phyloP scores from a whole-genome alignment of 2,888 invertebrate genomes.

The Punctoribates punctum region DNA sequence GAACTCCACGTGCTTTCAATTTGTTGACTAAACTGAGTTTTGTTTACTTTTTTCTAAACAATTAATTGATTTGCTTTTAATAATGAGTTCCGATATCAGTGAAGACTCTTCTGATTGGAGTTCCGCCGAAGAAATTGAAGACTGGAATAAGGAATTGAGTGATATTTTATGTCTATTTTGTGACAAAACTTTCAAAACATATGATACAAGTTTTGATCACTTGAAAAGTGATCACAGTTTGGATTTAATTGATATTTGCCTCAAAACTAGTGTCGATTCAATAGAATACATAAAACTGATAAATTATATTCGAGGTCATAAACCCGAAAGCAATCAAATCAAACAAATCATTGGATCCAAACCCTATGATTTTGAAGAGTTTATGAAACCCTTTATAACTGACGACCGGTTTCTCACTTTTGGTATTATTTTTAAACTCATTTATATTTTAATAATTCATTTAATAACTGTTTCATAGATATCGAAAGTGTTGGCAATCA shows the following conservation, averaged over 20 bases:
- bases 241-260: slow-evolving; percentile 57
- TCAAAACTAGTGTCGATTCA: slow-evolving; percentile 62
- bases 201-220: slow-evolving; percentile 47
- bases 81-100: background rate
- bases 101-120: slow-evolving; percentile 34
- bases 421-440: slow-evolving; percentile 58
- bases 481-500: slow-evolving; percentile 19
- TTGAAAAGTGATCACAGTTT: slow-evolving; percentile 47
- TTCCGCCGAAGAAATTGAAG: slow-evolving; percentile 29
- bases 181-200: slow-evolving; percentile 59
- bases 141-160: slow-evolving; percentile 26
- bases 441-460: background rate
- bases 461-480: slow-evolving; percentile 4
- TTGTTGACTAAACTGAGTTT: no score
- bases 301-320: slow-evolving; percentile 65
- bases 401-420: slow-evolving; percentile 79
- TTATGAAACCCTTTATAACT: slow-evolving; percentile 67
- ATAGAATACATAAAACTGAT: slow-evolving; percentile 64
- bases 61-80: no score
- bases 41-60: no score
- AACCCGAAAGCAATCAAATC: slow-evolving; percentile 43
- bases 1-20: background rate
- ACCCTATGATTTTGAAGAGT: slow-evolving; percentile 74
- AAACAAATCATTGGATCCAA: slow-evolving; percentile 36
- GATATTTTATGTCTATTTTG: slow-evolving; percentile 68